A percentile compares a stretch with the other conserved stretches of the same genome.
These are phyloP conservation scores for Bothrops jararaca DNA, from an alignment of 2,113 vertebrate genomes.

Conservation along the genomic window DNA sequence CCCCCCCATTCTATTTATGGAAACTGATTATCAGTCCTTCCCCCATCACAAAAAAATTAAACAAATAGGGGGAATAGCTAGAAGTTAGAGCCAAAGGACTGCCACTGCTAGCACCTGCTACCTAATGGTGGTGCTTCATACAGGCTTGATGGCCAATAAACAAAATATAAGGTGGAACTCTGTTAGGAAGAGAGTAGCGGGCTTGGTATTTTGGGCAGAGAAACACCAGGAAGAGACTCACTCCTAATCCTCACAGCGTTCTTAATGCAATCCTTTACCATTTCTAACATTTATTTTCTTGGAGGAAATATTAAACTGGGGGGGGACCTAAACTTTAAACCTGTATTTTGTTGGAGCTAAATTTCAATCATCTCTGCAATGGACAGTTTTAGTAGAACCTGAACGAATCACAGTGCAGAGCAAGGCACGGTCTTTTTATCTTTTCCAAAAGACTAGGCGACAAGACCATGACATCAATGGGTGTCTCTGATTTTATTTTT, in stretches of 20 bases:
- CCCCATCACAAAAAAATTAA: neutral
- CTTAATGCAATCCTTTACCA: neutral
- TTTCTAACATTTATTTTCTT: neutral
- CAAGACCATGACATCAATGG: neutral
- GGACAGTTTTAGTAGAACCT: neutral
- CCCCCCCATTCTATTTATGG: neutral
- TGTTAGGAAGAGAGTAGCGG: neutral
- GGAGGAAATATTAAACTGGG: neutral
- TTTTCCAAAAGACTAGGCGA: neutral
- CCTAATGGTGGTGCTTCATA: neutral
- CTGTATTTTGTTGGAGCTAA: neutral
- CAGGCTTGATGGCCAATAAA: neutral
- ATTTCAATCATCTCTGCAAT: neutral
- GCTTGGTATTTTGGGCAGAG: neutral
- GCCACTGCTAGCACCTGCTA: neutral
- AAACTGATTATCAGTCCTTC: neutral
- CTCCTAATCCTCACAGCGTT: neutral
- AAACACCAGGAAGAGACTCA: neutral
- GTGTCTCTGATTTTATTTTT: neutral
- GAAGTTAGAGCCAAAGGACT: neutral
- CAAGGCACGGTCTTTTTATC: neutral
- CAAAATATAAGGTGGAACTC: neutral
- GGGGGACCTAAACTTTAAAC: neutral
- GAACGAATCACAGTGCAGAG: neutral
- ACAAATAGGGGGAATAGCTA: neutral